Base-by-base conservation (phyloP, 2,888 invertebrate genomes). In the Chrysomela aeneicollis region DNA sequence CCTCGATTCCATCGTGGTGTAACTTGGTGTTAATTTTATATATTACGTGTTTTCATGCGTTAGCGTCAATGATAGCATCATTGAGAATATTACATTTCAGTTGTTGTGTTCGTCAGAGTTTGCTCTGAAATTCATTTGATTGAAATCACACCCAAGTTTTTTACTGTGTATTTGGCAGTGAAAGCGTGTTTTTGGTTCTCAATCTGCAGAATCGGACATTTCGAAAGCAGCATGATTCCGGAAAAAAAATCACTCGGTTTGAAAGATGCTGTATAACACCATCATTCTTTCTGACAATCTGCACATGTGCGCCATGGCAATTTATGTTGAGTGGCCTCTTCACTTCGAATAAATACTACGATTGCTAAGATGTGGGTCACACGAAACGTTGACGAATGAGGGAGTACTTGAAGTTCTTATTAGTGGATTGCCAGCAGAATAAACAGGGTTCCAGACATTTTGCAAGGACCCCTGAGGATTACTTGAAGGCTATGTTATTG, bases 201-300 rank as follows among this genome's bases (percentile, higher is more conserved):
- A 35, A 54, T n/a, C 12, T 17, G 26, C 10, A n/a, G n/a, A n/a
- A n/a, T 54, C 35, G 26, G 54, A 37, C 54, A 26, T 37, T 54
- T 54, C 10, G 9, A 21, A 21, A 53, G 18, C 52, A 9, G 17
- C 17, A 53, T 53, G 32, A 53, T 17, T 53, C 32, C 32, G 52
- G 17, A 9, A 18, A 54, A 54, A 54, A 37, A 54, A 54, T 54
- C 9, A 54, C 54, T 17, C 10, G n/a, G 21, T 54, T 54, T 54
- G 37, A 54, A 37, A 54, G 54, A 54, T 19, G 22, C n/a, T 19
- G 37, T 19, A 37, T 19, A 18, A 35, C 37, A 18, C 21, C 26
- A 54, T 54, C 37, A 30, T 37, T 54, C 54, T 37, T 37, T 54
- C 30, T 54, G 54, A 54, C 54, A 54, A 32, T 35, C n/a, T 2